A percentile compares a stretch with the other conserved stretches of the same genome.
phyloP scores from a whole-genome alignment of 2,888 invertebrate genomes.

The Phengaris alcon region DNA sequence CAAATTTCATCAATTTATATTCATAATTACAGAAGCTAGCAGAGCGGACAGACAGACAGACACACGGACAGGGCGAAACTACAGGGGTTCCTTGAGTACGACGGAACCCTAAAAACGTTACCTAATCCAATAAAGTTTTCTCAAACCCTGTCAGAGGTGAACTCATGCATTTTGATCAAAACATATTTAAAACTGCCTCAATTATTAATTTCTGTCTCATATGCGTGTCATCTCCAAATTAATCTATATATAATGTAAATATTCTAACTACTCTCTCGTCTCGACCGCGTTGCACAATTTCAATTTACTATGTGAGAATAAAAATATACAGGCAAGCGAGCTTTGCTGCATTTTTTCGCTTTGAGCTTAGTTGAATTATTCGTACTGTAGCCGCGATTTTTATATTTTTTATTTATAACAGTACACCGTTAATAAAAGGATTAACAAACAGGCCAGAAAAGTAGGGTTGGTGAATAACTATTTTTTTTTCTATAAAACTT shows the following conservation, averaged over 20 bases:
- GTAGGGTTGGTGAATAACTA: too few species aligned
- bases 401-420: too few species aligned
- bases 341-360: neutral
- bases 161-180: neutral
- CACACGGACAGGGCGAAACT: too few species aligned
- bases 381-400: too few species aligned
- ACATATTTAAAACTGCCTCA: neutral
- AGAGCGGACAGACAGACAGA: too few species aligned
- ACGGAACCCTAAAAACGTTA: too few species aligned
- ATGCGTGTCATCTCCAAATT: neutral
- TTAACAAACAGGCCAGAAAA: too few species aligned
- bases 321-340: neutral
- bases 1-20: too few species aligned
- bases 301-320: conserved; percentile 4
- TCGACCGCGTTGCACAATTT: neutral
- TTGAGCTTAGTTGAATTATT: neutral
- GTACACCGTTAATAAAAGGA: too few species aligned
- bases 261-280: neutral
- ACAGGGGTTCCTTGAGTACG: too few species aligned
- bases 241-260: neutral
- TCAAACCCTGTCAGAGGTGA: neutral
- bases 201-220: neutral
- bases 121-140: neutral
- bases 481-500: too few species aligned
- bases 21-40: too few species aligned